Evolutionary conservation across 2,888 invertebrate genomes (phyloP), one percentile per base, ranked within the genome.

Genomic region (Harpagoxenus sublaevis): DNA sequence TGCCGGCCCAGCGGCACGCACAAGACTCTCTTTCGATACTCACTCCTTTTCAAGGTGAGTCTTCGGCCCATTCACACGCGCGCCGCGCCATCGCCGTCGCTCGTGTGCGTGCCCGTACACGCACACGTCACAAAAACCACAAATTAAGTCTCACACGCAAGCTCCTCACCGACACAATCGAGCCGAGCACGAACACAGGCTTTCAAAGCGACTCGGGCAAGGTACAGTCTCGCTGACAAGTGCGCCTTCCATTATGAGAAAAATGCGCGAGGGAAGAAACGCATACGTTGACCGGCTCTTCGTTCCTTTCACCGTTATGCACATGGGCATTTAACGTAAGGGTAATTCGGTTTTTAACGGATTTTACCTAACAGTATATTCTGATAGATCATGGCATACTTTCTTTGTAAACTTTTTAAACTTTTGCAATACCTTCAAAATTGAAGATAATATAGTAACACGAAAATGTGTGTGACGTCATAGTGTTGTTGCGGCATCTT

Each of bases 31-130:
- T 85, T 87, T 86, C 86, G 86, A 86, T 85, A 86, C 85, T 85
- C 84, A 84, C 87, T 86, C 83, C 84, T 85, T 85, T 86, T 89
- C 90, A 90, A 90, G 89, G 90, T 88, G 85, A 90, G 85, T 87
- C 83, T 85, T 87, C 63, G 85, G 48, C 86, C 88, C 90, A 90
- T 90, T 90, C 90, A 90, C 89, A 87, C 85, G 84, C 82, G 87
- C 81, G 71, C 28, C 63, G 81, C 63, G 65, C 81, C 83, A 77
- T 84, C 83, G 28, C 12, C 12, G 65, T 12, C 9, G n/a, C 9
- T n/a, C 28, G 73, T 77, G 55, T 75, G 51, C 70, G 65, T 77
- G 57, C 83, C 53, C 81, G 15, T 74, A 71, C 51, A 15, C 48
- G 51, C 79, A 83, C 83, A 53, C 83, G 35, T 65, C 71, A 74